Evolutionary conservation across 2,888 invertebrate species (phyloP).

Genomic region (Athetis lepigone): DNA sequence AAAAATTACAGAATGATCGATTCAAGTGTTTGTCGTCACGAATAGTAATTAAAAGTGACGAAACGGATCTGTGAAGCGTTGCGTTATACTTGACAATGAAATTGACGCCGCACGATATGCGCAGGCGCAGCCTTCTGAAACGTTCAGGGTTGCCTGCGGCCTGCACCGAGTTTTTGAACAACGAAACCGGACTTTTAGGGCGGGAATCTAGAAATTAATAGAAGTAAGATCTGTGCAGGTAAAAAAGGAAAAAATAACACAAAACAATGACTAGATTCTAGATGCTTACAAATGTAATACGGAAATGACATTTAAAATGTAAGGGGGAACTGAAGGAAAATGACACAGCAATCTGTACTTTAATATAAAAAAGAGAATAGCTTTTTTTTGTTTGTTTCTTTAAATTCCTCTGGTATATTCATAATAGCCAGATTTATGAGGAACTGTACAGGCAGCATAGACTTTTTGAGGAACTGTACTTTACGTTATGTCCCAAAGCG

Average conservation of each 20-base stretch:
- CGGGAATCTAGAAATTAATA: not conserved
- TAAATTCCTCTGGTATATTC: no score
- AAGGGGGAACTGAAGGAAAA: not conserved
- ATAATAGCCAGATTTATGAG: no score
- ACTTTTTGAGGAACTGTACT: no score
- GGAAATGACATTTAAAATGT: not conserved
- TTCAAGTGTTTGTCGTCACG: slow-evolving; percentile 64
- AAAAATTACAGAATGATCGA: slow-evolving; percentile 59
- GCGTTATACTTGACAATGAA: slow-evolving; percentile 78
- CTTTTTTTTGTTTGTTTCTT: no score
- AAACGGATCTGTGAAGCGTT: slow-evolving; percentile 64
- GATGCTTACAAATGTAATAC: not conserved
- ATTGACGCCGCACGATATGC: slow-evolving; percentile 65
- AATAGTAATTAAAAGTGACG: slow-evolving; percentile 67
- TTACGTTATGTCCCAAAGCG: no score
- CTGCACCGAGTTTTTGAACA: no score
- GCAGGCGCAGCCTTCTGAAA: slow-evolving; percentile 50
- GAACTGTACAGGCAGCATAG: no score
- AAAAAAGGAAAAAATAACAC: not conserved
- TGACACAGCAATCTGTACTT: slow-evolving; percentile 11
- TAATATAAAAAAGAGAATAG: no score
- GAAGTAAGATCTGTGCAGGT: not conserved
- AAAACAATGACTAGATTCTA: not conserved
- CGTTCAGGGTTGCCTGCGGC: slow-evolving; percentile 37
- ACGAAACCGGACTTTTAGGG: no score